Evolutionary conservation across 2,888 invertebrate genomes (phyloP).

Genomic region (Pyrrhosoma nymphula): DNA sequence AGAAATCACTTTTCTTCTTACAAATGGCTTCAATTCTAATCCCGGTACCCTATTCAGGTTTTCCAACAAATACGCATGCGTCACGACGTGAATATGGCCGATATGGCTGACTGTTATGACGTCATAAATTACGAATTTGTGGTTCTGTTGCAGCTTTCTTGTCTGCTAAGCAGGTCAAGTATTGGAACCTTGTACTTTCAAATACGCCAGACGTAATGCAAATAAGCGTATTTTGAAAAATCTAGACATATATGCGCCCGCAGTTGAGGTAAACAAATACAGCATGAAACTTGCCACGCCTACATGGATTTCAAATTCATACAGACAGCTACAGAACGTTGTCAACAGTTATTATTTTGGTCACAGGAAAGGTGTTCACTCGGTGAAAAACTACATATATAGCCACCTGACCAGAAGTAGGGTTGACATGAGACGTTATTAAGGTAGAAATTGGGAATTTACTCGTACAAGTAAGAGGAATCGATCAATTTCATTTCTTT

Average conservation of each 20-base stretch:
- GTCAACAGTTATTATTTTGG: not conserved
- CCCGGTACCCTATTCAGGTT: constrained; percentile 72
- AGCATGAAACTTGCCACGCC: constrained; percentile 43
- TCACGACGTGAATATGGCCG: constrained; percentile 73
- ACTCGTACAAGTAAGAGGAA: not conserved
- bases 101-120: constrained; percentile 69
- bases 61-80: constrained; percentile 73
- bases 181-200: not conserved
- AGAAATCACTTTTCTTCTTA: constrained; percentile 69
- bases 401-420: not conserved
- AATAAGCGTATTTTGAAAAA: not conserved
- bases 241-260: not conserved
- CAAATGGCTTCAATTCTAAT: constrained; percentile 73
- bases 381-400: not conserved
- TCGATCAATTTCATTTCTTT: not conserved
- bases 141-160: not conserved
- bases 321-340: not conserved
- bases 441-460: not conserved
- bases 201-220: not conserved
- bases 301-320: constrained; percentile 54
- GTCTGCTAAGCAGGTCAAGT: not conserved
- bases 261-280: not conserved
- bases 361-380: not conserved
- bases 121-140: constrained; percentile 64
- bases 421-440: not conserved